Percentiles rank a stretch among this genome's conserved stretches.
phyloP scores from a whole-genome alignment of 2,113 vertebrate species.

The Pyrgilauda ruficollis region DNA sequence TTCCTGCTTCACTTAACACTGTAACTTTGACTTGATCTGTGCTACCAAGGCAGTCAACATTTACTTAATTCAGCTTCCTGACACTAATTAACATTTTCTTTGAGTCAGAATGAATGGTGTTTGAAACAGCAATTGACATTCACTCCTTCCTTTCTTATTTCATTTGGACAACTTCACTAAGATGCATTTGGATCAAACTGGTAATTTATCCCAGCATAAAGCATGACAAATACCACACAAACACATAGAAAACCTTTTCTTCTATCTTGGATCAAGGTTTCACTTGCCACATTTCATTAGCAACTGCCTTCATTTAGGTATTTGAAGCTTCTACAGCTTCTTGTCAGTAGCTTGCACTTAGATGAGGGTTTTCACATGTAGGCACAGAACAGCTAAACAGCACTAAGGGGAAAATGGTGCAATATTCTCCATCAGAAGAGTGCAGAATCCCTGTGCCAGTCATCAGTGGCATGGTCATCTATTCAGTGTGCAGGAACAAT shows the following conservation, averaged over 20 bases:
- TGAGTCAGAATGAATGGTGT: slow-evolving; percentile 13
- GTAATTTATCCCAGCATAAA: not conserved
- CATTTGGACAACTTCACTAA: slow-evolving; percentile 17
- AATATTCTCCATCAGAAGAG: not conserved
- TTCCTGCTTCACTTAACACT: slow-evolving; percentile 22
- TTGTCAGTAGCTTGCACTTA: not conserved
- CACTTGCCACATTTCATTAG: slow-evolving; percentile 13
- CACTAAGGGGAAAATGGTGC: not conserved
- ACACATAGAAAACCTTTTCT: not conserved
- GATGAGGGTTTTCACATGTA: not conserved
- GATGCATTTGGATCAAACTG: slow-evolving; percentile 5
- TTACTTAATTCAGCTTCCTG: slow-evolving; percentile 53
- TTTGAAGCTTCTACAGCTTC: not conserved
- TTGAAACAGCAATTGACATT: slow-evolving; percentile 22
- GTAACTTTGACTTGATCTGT: slow-evolving; percentile 50
- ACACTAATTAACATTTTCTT: slow-evolving; percentile 47
- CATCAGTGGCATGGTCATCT: not conserved
- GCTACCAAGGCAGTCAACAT: slow-evolving; percentile 36
- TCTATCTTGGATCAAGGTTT: slow-evolving; percentile 15
- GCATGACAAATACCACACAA: not conserved
- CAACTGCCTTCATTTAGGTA: not conserved
- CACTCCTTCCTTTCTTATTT: not conserved
- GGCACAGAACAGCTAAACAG: not conserved
- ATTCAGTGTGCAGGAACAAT: not conserved
- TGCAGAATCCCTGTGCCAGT: not conserved